Evolutionary conservation across 2,113 vertebrate genomes (phyloP).

Genomic region (human (Homo sapiens)): DNA sequence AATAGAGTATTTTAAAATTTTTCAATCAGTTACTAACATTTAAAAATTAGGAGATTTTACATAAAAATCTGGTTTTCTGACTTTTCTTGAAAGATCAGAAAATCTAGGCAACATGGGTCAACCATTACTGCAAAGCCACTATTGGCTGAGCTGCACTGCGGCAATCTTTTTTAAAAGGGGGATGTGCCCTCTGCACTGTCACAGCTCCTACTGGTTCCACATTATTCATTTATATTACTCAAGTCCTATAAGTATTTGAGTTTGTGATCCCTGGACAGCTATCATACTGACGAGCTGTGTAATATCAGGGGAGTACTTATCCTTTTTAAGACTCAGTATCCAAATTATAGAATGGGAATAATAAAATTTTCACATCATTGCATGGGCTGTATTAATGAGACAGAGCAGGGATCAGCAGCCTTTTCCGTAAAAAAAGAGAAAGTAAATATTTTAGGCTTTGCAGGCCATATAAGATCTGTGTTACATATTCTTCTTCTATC

Average conservation of each 20-base stretch:
- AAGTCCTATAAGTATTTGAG: not conserved
- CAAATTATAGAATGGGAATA: not conserved
- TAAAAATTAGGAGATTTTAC: conserved; percentile 12
- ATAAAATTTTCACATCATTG: not conserved
- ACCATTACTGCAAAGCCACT: not conserved
- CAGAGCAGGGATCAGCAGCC: not conserved
- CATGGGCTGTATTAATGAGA: not conserved
- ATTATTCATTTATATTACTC: not conserved
- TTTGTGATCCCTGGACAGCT: not conserved
- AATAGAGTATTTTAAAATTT: not conserved
- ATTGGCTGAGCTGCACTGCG: not conserved
- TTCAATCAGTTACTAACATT: not conserved
- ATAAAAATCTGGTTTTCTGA: not conserved
- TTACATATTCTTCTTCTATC: not conserved
- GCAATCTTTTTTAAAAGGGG: not conserved
- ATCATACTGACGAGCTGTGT: not conserved
- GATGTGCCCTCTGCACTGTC: not conserved
- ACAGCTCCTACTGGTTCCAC: not conserved
- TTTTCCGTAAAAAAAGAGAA: not conserved
- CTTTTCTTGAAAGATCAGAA: not conserved
- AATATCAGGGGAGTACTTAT: not conserved
- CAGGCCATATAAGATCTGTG: not conserved
- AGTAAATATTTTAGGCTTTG: not conserved
- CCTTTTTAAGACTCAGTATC: conserved; percentile 2
- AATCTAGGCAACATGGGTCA: not conserved